Conservation (phyloP, 2,113 vertebrate species). For the Pomatorhinus ruficollis region DNA sequence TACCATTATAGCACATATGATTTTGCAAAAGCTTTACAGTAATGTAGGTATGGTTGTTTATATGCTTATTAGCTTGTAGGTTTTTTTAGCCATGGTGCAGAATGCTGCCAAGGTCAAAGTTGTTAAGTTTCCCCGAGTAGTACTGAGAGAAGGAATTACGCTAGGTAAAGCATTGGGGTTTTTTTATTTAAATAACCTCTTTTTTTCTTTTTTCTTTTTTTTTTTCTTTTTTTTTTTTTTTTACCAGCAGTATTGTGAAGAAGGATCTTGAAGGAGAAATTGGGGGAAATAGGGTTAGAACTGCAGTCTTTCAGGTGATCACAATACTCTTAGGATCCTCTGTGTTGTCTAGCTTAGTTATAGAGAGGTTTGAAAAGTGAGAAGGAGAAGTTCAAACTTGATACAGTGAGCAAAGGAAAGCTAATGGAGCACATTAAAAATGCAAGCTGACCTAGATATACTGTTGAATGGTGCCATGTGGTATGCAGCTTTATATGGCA, state of each 20-base stretch:
- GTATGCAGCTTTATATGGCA: constrained; percentile 20
- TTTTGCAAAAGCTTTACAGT: neutral
- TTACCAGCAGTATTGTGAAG: neutral
- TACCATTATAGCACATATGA: neutral
- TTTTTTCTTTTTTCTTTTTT: neutral
- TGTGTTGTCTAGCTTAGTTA: neutral
- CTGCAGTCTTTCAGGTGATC: neutral
- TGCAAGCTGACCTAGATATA: constrained; percentile 55
- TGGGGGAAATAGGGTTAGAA: neutral
- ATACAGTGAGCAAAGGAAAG: neutral
- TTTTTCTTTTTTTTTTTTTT: neutral
- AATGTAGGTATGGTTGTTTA: neutral
- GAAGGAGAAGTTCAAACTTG: constrained; percentile 13
- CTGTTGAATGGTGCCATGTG: constrained; percentile 36
- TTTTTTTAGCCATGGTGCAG: neutral
- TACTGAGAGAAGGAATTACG: neutral
- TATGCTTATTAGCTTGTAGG: neutral
- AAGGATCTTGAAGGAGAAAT: neutral
- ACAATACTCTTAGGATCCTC: neutral
- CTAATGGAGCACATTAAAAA: constrained; percentile 57
- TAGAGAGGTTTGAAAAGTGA: neutral
- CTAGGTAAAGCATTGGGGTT: neutral
- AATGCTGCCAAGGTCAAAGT: neutral
- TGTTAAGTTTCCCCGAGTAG: neutral
- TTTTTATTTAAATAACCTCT: neutral